phyloP scores from a whole-genome alignment of 2,797 vertebrate genomes.

The Spinus pinus region DNA sequence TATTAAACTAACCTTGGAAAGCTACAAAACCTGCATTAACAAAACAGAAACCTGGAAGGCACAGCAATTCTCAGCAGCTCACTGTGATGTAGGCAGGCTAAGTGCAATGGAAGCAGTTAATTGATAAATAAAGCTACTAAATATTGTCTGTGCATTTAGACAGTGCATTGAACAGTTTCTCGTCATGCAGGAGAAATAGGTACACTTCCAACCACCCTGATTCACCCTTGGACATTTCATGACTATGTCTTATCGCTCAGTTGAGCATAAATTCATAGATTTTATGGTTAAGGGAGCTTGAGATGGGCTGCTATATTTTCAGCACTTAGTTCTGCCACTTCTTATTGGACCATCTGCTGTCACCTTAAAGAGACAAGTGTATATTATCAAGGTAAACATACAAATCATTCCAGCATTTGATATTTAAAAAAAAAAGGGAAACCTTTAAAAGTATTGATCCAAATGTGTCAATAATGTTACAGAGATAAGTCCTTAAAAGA shows the following conservation, averaged over 20 bases:
- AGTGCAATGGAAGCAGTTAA: conserved; percentile 56
- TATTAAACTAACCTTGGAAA: conserved; percentile 19
- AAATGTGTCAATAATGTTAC: conserved; percentile 56
- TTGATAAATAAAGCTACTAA: conserved; percentile 59
- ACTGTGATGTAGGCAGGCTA: not conserved
- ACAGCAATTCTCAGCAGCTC: not conserved
- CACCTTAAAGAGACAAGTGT: conserved; percentile 81
- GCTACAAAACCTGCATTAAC: not conserved
- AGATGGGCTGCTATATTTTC: conserved; percentile 85
- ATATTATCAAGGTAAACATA: conserved; percentile 73
- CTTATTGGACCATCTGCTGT: conserved; percentile 82
- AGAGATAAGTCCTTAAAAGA: conserved; percentile 34
- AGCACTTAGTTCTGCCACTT: conserved; percentile 82
- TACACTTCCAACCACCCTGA: conserved; percentile 43
- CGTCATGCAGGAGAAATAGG: conserved; percentile 21
- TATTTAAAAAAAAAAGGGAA: conserved; percentile 19
- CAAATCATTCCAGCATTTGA: conserved; percentile 68
- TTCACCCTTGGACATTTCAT: conserved; percentile 66
- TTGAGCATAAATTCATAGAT: conserved; percentile 92
- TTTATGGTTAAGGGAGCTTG: conserved; percentile 91
- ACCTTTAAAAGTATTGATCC: conserved; percentile 69
- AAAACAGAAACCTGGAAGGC: not conserved
- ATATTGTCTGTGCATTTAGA: conserved; percentile 30
- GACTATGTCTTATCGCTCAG: conserved; percentile 75
- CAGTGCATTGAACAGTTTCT: conserved; percentile 32